phyloP scores from a whole-genome alignment of 2,797 vertebrate genomes.

The Lycodopsis pacificus region DNA sequence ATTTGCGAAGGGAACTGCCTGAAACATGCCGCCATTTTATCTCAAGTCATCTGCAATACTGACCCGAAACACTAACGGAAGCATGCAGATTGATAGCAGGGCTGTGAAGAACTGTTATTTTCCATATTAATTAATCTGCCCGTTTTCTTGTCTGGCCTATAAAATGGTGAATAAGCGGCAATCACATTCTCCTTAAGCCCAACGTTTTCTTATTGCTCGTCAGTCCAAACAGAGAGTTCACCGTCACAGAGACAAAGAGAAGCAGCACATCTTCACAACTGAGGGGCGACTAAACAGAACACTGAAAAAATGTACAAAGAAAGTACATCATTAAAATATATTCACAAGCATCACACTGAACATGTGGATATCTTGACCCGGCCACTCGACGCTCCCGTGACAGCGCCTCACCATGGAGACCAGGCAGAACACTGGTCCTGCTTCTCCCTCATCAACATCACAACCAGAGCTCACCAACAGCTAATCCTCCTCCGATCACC shows the following conservation, averaged over 20 bases:
- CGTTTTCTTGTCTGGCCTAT: not conserved
- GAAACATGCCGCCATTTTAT: not conserved
- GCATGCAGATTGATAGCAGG: not conserved
- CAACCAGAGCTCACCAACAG: not conserved
- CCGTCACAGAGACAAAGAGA: not conserved
- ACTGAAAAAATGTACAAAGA: not conserved
- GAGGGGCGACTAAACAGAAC: not conserved
- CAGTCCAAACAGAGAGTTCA: not conserved
- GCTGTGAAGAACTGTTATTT: not conserved
- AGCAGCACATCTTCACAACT: not conserved
- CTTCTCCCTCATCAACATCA: not conserved
- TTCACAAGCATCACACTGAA: slow-evolving; percentile 1
- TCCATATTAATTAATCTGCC: not conserved
- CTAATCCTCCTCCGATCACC: slow-evolving; percentile 25
- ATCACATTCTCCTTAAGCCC: not conserved
- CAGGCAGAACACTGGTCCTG: not conserved
- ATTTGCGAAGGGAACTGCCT: not conserved
- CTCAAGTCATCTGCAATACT: not conserved
- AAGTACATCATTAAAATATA: not conserved
- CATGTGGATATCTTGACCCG: not conserved
- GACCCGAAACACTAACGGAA: not conserved
- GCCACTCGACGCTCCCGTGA: not conserved
- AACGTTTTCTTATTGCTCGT: not conserved
- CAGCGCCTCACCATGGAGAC: not conserved
- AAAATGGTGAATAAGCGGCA: not conserved